Base-by-base conservation (phyloP, 2,797 vertebrate species). In the Smutsia gigantea region DNA sequence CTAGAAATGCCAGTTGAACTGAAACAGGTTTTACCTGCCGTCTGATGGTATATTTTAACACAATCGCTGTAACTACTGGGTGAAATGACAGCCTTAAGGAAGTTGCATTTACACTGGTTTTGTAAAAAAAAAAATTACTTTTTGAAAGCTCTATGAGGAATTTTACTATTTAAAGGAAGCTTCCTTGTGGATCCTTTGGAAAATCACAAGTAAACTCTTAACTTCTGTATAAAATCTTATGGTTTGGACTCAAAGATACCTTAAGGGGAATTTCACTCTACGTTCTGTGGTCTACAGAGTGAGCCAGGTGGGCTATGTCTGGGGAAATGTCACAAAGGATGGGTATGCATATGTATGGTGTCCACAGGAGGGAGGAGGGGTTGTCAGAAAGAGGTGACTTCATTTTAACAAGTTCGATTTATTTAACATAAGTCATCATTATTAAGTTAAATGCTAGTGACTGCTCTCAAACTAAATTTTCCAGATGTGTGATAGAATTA, bases 111-210 rank as follows among this genome's bases (percentile, higher is more conserved):
- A 68, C 93, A 71, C 19, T 12, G 34, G 72, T 46, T 49, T 21
- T 25, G 8, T 53, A 63, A 34, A 17, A 61, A 10, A 61, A 21
- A 53, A 82, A 95, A 71, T 66, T 68, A 88, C 3, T 21, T 81
- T 64, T 51, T 19, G 9, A 88, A 83, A 93, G 46, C 46, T 92
- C 31, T 46, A 9, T 10, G 13, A 55, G 57, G 29, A 61, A 86
- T 83, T 84, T 39, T 71, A 61, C 25, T 53, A 79, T 49, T 71
- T 92, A 79, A 95, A 82, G 79, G 14, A 91, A 78, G 1, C 31
- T 86, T 94, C 72, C 63, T 68, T 59, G 37, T 18, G 64, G 55
- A 90, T 78, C 25, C 31, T 91, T 89, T 29, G 59, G 92, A 94
- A 81, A 95, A 55, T 27, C n/a, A 29, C 0, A 2, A 89, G 34